A percentile compares a stretch with the other conserved stretches of the same genome.
These are phyloP conservation scores for Hirtodrosophila cameraria DNA, from an alignment of 2,888 invertebrate genomes.

Conservation along the genomic window DNA sequence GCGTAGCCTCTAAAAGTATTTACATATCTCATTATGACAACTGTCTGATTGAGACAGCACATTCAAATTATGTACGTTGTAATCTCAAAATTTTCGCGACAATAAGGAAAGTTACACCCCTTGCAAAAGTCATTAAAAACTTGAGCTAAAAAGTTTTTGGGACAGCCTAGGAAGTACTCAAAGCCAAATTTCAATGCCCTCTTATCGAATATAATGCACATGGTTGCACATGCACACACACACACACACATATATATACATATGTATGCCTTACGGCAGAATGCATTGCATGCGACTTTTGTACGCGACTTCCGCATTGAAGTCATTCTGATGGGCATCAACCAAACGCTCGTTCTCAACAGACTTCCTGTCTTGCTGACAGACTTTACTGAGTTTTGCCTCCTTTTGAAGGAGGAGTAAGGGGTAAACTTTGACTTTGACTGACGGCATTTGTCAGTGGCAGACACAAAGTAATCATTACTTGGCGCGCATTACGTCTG, in stretches of 20 bases:
- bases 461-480: conserved; percentile 79
- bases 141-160: conserved; percentile 30
- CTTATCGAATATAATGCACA: conserved; percentile 65
- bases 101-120: conserved; percentile 36
- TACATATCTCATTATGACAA: no score
- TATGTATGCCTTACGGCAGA: conserved; percentile 16
- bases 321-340: conserved; percentile 21
- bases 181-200: conserved; percentile 25
- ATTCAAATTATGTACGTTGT: conserved; percentile 6
- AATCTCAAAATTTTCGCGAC: conserved; percentile 21
- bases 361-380: conserved; percentile 8
- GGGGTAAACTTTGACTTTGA: conserved; percentile 65
- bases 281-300: conserved; percentile 50
- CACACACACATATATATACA: neutral
- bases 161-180: conserved; percentile 14
- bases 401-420: conserved; percentile 23
- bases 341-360: neutral
- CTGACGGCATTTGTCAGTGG: conserved; percentile 76
- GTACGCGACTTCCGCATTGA: conserved; percentile 47
- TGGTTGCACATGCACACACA: conserved; percentile 47
- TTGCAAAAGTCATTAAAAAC: conserved; percentile 41
- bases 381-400: conserved; percentile 25
- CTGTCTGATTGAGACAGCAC: neutral
- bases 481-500: conserved; percentile 55
- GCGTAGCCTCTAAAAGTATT: no score